These are phyloP conservation scores for Eupristina koningsbergeri DNA, from an alignment of 1,140 invertebrate genomes.

Conservation along the genomic window DNA sequence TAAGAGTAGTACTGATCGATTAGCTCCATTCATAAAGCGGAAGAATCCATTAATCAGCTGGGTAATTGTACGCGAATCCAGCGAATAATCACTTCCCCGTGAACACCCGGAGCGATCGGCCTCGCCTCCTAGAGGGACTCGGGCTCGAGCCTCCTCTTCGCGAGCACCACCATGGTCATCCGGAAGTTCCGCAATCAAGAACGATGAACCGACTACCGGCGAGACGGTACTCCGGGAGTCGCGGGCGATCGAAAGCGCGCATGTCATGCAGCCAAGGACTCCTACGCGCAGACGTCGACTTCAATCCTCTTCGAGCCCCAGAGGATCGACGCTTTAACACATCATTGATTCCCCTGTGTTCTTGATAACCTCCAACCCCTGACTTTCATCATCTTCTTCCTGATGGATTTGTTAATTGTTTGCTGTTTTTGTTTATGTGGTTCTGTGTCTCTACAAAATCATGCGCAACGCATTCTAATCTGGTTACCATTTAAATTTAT, in stretches of 20 bases:
- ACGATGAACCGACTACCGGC: conserved; percentile 33
- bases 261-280: conserved; percentile 24
- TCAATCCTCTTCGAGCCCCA: background rate
- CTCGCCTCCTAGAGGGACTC: background rate
- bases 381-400: no score
- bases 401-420: no score
- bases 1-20: no score
- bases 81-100: no score
- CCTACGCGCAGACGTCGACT: background rate
- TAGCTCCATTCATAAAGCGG: background rate
- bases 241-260: conserved; percentile 37
- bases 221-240: conserved; percentile 16
- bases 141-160: background rate
- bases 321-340: background rate
- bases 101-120: no score
- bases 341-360: no score
- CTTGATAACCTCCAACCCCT: no score
- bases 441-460: no score
- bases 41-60: background rate
- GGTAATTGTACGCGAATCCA: no score
- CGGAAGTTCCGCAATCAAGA: background rate
- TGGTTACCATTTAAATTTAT: no score
- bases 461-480: no score
- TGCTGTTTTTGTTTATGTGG: no score
- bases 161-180: background rate